Conservation (phyloP, 2,888 invertebrate genomes). For the Abrostola tripartita region DNA sequence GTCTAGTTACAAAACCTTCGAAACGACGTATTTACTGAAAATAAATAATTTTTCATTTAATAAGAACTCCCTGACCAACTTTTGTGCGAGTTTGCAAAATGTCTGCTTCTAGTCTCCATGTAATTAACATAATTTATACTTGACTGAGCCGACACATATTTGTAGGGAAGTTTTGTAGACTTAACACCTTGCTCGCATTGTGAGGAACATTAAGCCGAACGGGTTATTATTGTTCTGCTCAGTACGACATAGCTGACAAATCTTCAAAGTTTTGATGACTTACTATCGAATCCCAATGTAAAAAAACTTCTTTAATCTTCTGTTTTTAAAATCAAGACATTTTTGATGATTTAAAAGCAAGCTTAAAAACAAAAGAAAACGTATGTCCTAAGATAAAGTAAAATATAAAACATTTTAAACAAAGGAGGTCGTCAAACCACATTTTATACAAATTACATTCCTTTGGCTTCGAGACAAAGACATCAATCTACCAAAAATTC, state of each 20-base stretch:
- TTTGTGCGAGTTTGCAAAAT: constrained; percentile 5
- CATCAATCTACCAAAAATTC: constrained; percentile 55
- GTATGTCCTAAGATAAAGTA: neutral
- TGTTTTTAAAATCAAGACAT: too few relatives aligned
- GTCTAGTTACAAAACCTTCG: neutral
- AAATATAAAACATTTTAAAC: constrained; percentile 11
- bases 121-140: constrained; percentile 5
- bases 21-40: neutral
- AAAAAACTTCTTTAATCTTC: too few relatives aligned
- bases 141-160: constrained; percentile 3
- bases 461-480: constrained; percentile 49
- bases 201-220: neutral
- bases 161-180: neutral
- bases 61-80: neutral
- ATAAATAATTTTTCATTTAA: neutral
- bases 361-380: neutral
- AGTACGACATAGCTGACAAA: neutral
- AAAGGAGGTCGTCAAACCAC: constrained; percentile 22
- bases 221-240: neutral
- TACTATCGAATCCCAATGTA: neutral
- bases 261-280: neutral
- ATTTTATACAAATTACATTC: constrained; percentile 44
- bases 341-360: too few relatives aligned
- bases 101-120: constrained; percentile 3
- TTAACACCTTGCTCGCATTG: constrained; percentile 3